These are phyloP conservation scores for Cinara cedri DNA, from an alignment of 2,888 invertebrate genomes.

Conservation along the genomic window DNA sequence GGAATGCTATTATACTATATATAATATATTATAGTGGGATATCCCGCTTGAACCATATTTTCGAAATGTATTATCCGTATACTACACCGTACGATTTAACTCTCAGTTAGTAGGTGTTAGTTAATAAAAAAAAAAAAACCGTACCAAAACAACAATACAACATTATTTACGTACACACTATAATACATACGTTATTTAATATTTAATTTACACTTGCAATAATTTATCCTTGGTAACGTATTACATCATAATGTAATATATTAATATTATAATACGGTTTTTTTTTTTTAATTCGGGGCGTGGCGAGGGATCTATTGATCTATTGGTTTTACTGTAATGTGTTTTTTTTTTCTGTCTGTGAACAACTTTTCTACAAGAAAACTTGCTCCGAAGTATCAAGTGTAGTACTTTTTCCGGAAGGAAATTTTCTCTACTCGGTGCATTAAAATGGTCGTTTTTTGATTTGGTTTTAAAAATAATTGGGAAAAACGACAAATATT, in stretches of 20 bases:
- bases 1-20: slow-evolving; percentile 23
- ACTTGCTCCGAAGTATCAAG: no score
- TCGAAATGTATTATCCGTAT: slow-evolving; percentile 10
- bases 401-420: no score
- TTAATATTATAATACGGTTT: neutral
- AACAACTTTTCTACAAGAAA: no score
- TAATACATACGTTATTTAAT: neutral
- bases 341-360: no score
- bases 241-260: neutral
- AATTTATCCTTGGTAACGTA: neutral
- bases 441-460: no score
- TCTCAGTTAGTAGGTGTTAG: neutral
- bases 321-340: no score
- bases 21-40: slow-evolving; percentile 1
- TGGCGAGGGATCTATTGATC: no score
- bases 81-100: slow-evolving; percentile 5
- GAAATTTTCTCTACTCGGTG: no score
- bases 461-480: no score
- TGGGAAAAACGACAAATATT: no score
- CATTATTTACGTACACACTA: neutral
- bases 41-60: slow-evolving; percentile 19
- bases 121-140: neutral
- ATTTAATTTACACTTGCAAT: neutral
- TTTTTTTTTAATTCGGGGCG: no score
- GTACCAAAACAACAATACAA: neutral